phyloP scores from a whole-genome alignment of 2,113 vertebrate species.

The Paramormyrops kingsleyae region DNA sequence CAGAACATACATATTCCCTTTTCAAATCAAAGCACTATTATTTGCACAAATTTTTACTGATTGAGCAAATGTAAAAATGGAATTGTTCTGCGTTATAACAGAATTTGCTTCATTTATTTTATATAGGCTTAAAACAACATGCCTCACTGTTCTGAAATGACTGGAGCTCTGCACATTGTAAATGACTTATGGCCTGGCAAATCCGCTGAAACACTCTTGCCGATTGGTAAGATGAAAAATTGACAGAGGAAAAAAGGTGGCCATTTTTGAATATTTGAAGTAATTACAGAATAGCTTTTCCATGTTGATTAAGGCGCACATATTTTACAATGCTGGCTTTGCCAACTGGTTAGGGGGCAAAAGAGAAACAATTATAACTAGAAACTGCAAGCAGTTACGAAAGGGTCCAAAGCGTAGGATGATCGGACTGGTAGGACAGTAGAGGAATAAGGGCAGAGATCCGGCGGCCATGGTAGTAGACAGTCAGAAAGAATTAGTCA shows the following conservation, averaged over 20 bases:
- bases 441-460: too few relatives aligned
- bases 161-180: background rate
- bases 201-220: background rate
- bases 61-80: background rate
- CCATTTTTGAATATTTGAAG: background rate
- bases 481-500: too few relatives aligned
- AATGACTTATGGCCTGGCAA: background rate
- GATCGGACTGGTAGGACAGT: too few relatives aligned
- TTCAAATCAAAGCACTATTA: background rate
- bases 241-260: slow-evolving; percentile 1
- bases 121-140: background rate
- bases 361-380: background rate
- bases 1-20: background rate
- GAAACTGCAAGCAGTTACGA: too few relatives aligned
- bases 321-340: background rate
- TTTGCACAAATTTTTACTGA: background rate
- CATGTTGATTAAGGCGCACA: background rate
- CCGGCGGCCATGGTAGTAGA: too few relatives aligned
- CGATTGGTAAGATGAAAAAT: background rate
- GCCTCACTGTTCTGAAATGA: background rate
- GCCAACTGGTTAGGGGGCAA: background rate
- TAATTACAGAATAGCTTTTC: background rate
- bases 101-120: background rate
- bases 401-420: too few relatives aligned
- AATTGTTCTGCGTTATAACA: background rate